These are phyloP conservation scores for Limanda limanda DNA, from an alignment of 2,113 vertebrate genomes.

Conservation along the genomic window DNA sequence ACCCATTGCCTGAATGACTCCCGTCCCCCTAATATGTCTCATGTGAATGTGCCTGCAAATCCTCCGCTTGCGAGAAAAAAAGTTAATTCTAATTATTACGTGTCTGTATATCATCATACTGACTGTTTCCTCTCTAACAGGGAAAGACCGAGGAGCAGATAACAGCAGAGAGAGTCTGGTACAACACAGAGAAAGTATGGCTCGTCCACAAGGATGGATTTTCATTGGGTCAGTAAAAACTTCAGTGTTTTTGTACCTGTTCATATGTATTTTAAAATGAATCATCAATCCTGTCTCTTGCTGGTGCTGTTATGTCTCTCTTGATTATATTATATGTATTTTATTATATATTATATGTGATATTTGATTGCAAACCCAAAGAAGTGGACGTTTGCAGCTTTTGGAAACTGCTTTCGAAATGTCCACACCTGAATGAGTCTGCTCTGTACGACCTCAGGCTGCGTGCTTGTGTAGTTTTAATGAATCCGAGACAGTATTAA, in stretches of 20 bases:
- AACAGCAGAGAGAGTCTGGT: slow-evolving; percentile 90
- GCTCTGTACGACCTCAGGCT: slow-evolving; percentile 4
- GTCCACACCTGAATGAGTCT: background rate
- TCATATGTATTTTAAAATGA: background rate
- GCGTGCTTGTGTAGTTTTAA: slow-evolving; percentile 32
- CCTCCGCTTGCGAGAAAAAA: background rate
- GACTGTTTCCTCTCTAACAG: slow-evolving; percentile 67
- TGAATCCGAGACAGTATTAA: slow-evolving; percentile 38
- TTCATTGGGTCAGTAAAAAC: slow-evolving; percentile 87
- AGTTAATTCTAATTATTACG: no score
- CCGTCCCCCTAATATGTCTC: background rate
- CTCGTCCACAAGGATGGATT: slow-evolving; percentile 97
- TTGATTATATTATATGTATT: no score
- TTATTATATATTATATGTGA: no score
- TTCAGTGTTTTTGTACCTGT: background rate
- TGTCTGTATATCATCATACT: no score
- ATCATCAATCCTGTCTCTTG: background rate
- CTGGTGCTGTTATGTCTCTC: no score
- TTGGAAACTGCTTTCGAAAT: background rate
- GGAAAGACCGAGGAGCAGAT: slow-evolving; percentile 95
- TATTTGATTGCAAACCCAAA: background rate
- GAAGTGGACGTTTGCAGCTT: no score
- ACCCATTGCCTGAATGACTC: background rate
- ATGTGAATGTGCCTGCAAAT: background rate
- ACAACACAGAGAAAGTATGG: slow-evolving; percentile 95